Percentiles rank a stretch among this genome's conserved stretches.
Conservation (phyloP, 2,113 vertebrate species). For the Apteryx mantelli region DNA sequence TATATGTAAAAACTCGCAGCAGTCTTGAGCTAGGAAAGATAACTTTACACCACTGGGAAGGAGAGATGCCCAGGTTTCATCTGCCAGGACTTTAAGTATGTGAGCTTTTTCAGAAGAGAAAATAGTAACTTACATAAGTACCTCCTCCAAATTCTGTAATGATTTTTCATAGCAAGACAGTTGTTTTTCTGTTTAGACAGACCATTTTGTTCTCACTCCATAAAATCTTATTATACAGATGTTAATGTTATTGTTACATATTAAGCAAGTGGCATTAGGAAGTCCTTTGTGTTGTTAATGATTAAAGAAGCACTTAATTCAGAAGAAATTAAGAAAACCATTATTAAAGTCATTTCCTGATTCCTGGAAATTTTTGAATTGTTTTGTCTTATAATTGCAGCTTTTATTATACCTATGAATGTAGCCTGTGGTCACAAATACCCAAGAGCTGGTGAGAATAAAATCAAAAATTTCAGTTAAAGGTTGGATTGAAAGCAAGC, state of each 20-base stretch:
- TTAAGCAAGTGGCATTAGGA: neutral
- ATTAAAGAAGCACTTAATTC: neutral
- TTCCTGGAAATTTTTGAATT: neutral
- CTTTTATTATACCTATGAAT: neutral
- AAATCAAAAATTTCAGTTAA: neutral
- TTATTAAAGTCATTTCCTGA: neutral
- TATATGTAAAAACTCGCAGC: neutral
- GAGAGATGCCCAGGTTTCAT: neutral
- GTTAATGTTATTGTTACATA: neutral
- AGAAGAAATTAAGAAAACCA: neutral
- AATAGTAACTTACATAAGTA: neutral
- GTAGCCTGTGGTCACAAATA: neutral
- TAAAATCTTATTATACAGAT: neutral
- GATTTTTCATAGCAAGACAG: neutral
- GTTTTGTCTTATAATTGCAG: neutral
- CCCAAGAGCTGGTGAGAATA: neutral
- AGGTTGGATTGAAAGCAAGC: neutral
- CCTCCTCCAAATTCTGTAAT: neutral
- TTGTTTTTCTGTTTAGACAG: neutral
- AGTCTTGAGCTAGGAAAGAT: neutral
- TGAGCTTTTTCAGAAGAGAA: neutral
- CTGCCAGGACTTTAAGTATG: neutral
- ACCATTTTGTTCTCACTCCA: neutral
- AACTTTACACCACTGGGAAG: neutral
- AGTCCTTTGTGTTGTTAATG: neutral